Base-by-base conservation (phyloP, 2,113 vertebrate genomes). In the Xenus cinereus region DNA sequence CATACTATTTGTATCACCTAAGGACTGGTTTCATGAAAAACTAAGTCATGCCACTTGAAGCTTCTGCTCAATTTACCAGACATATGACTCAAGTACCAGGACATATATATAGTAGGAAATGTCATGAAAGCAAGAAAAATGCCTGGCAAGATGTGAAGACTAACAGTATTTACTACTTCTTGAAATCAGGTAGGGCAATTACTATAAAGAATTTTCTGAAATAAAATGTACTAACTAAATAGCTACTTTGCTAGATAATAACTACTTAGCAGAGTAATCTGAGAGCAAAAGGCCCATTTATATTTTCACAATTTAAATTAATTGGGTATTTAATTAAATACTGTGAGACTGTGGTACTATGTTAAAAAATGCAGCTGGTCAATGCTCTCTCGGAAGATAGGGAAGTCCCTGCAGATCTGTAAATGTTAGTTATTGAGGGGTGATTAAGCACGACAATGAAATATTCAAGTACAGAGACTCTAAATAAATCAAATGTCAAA, bases 281-380 rank as follows among this genome's bases (percentile, higher is more conserved):
- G 14, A 82, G 51, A 88, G 26, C 33, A 88, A 64, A 80, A 84
- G 48, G 23, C 23, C 28, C 48, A 41, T 86, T 81, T 45, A 69
- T 72, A 97, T 87, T 92, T 93, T 96, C 56, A 91, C 57, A 72
- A 54, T 68, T 80, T 69, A 92, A 92, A 73, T 59, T 75, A 95
- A 92, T 86, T 89, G 63, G n/a, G 41, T 66, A 79, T 73, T 93
- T 95, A 89, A 94, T 84, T 74, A 87, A 94, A 90, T 83, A 90
- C 57, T 88, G 68, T 64, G 35, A 80, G 62, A 72, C 62, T 85
- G 46, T 68, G 28, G 41, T 45, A 6, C 60, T 72, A 35, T 79
- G 80, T 87, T 92, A 66, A 95, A 97, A 88, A 82, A 69, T 23
- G 39, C 66, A 97, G 82, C 72, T 71, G 83, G 72, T 64, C 90